Evolutionary conservation across 2,113 vertebrate species (phyloP).

Genomic region (Rhipidura dahli): DNA sequence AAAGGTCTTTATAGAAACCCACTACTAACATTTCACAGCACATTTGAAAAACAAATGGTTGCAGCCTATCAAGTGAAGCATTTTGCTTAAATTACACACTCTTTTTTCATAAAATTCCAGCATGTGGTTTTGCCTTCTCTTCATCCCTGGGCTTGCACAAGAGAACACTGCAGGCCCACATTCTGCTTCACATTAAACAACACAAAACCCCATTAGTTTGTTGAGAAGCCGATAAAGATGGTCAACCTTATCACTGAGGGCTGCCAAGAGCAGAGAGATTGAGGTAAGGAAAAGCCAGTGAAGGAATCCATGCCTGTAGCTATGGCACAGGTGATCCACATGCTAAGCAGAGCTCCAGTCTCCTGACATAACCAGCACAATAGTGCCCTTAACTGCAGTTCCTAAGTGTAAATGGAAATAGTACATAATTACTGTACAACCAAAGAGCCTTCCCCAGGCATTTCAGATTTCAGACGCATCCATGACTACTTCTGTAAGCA

Average conservation of each 20-base stretch:
- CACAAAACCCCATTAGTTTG: neutral
- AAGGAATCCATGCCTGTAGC: accelerated
- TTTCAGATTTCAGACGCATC: neutral
- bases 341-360: neutral
- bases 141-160: neutral
- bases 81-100: constrained; percentile 5
- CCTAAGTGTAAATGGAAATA: neutral
- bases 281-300: neutral
- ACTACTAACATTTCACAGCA: neutral
- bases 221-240: neutral
- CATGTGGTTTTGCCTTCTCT: neutral
- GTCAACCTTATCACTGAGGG: neutral
- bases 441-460: neutral
- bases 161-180: neutral
- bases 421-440: neutral
- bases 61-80: neutral
- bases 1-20: neutral
- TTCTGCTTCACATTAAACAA: neutral
- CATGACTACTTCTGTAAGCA: neutral
- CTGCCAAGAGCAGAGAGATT: neutral
- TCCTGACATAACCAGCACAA: accelerated
- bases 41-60: neutral
- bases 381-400: neutral
- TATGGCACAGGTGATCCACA: neutral
- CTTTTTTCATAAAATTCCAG: neutral